Percentiles rank a stretch among this genome's conserved stretches.
These are phyloP conservation scores for Gymnobelideus leadbeateri DNA, from an alignment of 2,113 vertebrate genomes.

Conservation along the genomic window DNA sequence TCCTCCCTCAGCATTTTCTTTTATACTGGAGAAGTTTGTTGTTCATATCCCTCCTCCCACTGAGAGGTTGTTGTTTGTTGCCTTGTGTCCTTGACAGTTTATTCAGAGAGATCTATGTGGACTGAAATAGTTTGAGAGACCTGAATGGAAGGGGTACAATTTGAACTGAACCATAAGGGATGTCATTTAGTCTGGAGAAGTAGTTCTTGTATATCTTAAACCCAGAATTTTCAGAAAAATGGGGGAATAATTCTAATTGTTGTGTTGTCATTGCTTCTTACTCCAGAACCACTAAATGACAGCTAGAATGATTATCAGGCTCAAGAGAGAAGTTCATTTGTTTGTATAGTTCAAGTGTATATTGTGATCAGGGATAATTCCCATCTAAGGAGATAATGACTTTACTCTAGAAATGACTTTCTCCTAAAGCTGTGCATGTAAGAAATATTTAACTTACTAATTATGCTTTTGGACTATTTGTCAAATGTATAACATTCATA, in stretches of 20 bases:
- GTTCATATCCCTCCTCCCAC: neutral
- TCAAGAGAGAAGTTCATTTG: neutral
- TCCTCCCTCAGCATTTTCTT: neutral
- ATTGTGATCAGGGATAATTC: neutral
- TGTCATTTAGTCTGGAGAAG: neutral
- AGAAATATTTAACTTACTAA: conserved; percentile 1
- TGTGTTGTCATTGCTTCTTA: neutral
- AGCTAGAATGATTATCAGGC: neutral
- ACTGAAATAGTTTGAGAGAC: neutral
- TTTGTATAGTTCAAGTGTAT: conserved; percentile 5
- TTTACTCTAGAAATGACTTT: neutral
- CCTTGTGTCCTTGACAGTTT: neutral
- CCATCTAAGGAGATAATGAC: conserved; percentile 31
- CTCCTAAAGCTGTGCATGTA: neutral
- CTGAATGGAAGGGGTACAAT: neutral
- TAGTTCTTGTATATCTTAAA: neutral
- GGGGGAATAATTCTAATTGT: neutral
- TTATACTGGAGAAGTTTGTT: neutral
- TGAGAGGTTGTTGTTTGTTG: neutral
- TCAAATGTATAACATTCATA: neutral
- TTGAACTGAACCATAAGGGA: neutral
- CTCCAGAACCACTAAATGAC: neutral
- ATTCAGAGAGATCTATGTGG: neutral
- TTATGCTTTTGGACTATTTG: neutral
- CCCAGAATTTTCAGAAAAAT: neutral